These are phyloP conservation scores for Mylabris sibirica DNA, from an alignment of 2,888 invertebrate genomes.

Conservation along the genomic window DNA sequence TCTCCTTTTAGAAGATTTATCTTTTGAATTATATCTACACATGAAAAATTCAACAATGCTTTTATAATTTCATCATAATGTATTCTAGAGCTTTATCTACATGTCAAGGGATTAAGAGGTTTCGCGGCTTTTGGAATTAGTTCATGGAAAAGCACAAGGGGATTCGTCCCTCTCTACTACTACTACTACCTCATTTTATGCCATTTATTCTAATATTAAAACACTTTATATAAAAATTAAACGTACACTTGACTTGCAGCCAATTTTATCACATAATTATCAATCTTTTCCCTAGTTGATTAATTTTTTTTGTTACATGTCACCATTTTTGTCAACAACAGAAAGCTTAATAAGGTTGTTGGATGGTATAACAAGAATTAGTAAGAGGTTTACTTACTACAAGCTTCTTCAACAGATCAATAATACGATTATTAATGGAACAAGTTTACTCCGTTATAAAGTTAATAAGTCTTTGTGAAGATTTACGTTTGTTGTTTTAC, in stretches of 20 bases:
- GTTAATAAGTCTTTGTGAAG: background rate
- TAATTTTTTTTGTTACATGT: background rate
- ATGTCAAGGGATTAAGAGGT: slow-evolving; percentile 30
- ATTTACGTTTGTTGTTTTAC: background rate
- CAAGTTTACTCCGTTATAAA: background rate
- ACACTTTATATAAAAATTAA: background rate
- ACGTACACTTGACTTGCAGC: background rate
- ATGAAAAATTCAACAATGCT: slow-evolving; percentile 8
- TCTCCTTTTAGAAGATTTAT: slow-evolving; percentile 20
- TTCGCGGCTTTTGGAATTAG: slow-evolving; percentile 33
- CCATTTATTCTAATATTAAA: background rate
- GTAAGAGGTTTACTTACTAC: background rate
- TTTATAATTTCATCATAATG: slow-evolving; percentile 29
- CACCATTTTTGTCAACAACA: background rate
- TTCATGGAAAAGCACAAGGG: slow-evolving; percentile 18
- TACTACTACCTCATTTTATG: background rate
- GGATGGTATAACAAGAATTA: background rate
- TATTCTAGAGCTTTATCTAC: slow-evolving; percentile 31
- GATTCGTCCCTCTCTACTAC: background rate
- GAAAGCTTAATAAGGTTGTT: background rate
- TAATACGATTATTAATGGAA: slow-evolving; percentile 3
- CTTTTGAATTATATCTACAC: background rate
- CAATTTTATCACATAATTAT: background rate
- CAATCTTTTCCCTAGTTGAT: background rate
- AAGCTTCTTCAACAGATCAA: background rate